Conservation (phyloP, 2,113 vertebrate genomes). For the Romanogobio albipinnatus region DNA sequence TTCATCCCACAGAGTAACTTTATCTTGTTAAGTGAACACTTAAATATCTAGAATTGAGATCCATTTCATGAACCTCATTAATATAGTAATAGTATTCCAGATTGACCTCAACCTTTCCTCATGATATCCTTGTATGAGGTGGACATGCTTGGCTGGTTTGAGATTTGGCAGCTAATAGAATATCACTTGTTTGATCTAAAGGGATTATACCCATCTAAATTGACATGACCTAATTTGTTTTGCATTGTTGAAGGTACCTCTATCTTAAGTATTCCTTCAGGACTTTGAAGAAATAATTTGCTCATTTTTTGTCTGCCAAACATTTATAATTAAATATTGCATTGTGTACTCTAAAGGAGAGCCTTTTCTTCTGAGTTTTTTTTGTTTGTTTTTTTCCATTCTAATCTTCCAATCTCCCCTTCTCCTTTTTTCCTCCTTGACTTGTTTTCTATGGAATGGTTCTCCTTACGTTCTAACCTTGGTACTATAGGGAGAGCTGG, state of each 20-base stretch:
- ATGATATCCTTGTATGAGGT: slow-evolving; percentile 16
- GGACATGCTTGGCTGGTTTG: slow-evolving; percentile 13
- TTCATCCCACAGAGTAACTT: slow-evolving; percentile 9
- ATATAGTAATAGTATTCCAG: background rate
- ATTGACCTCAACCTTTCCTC: background rate
- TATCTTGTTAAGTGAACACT: background rate
- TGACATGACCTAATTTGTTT: background rate
- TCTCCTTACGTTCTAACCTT: background rate
- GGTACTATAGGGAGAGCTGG: slow-evolving; percentile 87
- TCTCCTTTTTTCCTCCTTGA: background rate
- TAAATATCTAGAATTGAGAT: background rate
- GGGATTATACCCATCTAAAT: slow-evolving; percentile 13
- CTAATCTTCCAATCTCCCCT: background rate
- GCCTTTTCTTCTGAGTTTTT: background rate
- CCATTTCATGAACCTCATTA: background rate
- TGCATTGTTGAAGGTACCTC: background rate
- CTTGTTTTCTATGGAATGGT: background rate
- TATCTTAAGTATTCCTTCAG: background rate
- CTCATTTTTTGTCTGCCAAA: background rate
- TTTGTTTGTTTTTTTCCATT: background rate
- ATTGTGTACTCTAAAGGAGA: background rate
- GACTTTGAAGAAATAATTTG: background rate
- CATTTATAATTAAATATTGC: background rate
- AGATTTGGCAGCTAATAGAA: background rate
- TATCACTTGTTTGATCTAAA: background rate